A percentile compares a stretch with the other conserved stretches of the same genome.
phyloP scores from a whole-genome alignment of 2,797 vertebrate species.

The Anomalospiza imberbis region DNA sequence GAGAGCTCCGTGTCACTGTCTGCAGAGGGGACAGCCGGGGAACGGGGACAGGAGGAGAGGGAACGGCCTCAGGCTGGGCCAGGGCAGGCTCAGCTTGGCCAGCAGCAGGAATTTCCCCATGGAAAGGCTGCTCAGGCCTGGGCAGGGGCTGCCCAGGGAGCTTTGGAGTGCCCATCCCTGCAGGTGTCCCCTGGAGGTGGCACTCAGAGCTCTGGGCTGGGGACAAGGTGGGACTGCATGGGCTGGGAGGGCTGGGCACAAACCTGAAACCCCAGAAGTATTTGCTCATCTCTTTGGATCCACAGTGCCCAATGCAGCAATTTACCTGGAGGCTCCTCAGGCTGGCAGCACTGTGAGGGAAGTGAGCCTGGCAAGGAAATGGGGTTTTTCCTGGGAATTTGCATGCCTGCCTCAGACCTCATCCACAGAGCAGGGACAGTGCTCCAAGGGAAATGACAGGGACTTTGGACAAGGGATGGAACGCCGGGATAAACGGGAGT shows the following conservation, averaged over 20 bases:
- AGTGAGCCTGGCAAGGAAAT: neutral
- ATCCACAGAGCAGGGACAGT: neutral
- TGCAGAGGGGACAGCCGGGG: neutral
- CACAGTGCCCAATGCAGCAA: fast-evolving
- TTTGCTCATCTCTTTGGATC: neutral
- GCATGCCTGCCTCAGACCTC: neutral
- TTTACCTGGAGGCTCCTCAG: neutral
- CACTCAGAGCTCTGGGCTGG: too few relatives aligned
- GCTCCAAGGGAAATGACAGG: neutral
- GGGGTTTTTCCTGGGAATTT: neutral
- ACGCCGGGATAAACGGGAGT: fast-evolving
- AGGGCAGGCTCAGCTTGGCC: neutral
- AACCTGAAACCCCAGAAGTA: too few relatives aligned
- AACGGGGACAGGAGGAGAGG: neutral
- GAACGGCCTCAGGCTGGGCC: neutral
- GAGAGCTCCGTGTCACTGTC: neutral
- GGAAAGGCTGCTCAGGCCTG: neutral
- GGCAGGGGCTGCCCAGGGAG: neutral
- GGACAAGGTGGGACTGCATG: neutral
- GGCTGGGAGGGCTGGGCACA: neutral
- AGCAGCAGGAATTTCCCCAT: neutral
- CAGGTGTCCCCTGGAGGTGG: too few relatives aligned
- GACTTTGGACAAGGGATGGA: neutral
- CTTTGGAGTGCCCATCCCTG: too few relatives aligned
- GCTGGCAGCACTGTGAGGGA: neutral